These are phyloP conservation scores for Semnornis frantzii DNA, from an alignment of 2,113 vertebrate species.

Conservation along the genomic window DNA sequence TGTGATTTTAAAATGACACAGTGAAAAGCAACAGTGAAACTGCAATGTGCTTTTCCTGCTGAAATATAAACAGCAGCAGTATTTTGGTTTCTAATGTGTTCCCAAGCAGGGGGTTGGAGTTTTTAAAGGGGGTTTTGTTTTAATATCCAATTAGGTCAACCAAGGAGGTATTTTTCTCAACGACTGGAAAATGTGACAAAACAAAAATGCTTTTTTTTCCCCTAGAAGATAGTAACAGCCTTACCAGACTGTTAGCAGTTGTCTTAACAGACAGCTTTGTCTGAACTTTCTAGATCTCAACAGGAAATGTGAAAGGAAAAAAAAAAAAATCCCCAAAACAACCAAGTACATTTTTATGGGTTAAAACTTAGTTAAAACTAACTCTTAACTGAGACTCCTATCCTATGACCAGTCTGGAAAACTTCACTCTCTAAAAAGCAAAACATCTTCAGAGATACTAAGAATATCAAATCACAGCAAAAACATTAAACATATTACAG, in stretches of 20 bases:
- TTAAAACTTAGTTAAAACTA: background rate
- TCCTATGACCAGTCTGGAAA: background rate
- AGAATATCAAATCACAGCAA: background rate
- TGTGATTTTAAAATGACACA: background rate
- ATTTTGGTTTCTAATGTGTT: background rate
- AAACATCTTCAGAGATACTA: background rate
- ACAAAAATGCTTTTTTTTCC: accelerated
- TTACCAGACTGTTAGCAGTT: too few species aligned
- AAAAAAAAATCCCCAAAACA: background rate
- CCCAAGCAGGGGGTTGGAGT: background rate
- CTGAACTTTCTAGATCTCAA: background rate
- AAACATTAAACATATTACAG: background rate
- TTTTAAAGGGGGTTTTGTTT: background rate
- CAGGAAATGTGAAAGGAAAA: background rate
- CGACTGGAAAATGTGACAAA: background rate
- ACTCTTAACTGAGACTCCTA: background rate
- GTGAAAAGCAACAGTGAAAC: background rate
- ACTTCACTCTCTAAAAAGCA: background rate
- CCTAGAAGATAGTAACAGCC: background rate
- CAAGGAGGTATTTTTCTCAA: background rate
- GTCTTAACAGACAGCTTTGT: background rate
- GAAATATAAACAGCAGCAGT: background rate
- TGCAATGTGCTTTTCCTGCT: background rate
- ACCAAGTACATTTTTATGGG: background rate
- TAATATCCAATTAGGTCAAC: background rate